phyloP scores from a whole-genome alignment of 2,113 vertebrate species.

The Erinaceus europaeus region DNA sequence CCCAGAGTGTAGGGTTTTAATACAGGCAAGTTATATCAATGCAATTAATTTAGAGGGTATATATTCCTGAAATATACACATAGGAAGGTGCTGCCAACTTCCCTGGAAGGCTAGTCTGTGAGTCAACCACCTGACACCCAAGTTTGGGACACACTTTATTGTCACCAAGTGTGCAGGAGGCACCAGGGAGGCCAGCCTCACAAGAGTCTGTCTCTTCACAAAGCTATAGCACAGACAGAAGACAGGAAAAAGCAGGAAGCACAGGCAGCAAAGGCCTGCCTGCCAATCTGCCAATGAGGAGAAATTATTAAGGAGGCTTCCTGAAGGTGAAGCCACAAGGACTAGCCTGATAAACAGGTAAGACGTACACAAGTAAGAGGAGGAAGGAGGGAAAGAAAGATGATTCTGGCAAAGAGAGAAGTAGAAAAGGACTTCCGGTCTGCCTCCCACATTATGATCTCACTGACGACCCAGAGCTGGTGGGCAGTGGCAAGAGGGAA shows the following conservation, averaged over 20 bases:
- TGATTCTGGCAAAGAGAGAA: neutral
- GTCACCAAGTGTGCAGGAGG: neutral
- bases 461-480: neutral
- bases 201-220: fast-evolving
- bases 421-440: neutral
- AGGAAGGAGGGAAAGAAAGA: neutral
- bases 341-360: neutral
- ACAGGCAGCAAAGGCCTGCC: neutral
- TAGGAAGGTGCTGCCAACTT: neutral
- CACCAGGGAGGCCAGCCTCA: neutral
- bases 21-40: neutral
- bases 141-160: neutral
- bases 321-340: neutral
- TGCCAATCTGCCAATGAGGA: neutral
- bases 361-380: neutral
- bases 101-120: neutral
- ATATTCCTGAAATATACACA: neutral
- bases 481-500: too few relatives aligned
- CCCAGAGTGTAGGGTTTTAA: neutral
- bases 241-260: neutral
- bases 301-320: neutral
- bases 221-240: neutral
- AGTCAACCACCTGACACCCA: neutral
- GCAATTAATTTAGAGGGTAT: neutral
- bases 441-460: neutral